These are phyloP conservation scores for Huso huso DNA, from an alignment of 2,797 vertebrate genomes.

Conservation along the genomic window DNA sequence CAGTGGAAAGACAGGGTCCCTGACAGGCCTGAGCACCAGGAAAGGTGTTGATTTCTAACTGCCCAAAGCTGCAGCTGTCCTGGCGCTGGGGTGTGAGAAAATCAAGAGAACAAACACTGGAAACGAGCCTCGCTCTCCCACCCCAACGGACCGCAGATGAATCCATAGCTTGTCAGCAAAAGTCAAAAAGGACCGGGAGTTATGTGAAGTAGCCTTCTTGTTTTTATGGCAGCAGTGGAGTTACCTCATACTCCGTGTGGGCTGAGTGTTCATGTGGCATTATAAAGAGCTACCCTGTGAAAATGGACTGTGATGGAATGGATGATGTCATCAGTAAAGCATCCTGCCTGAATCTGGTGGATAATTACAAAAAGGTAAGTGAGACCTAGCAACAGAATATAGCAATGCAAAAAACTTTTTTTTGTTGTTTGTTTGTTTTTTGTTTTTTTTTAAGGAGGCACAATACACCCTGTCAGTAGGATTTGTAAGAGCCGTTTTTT, in stretches of 20 bases:
- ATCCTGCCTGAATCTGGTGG: conserved; percentile 52
- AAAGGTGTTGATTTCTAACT: no score
- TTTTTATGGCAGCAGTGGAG: background rate
- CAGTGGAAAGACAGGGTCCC: conserved; percentile 20
- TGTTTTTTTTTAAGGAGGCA: no score
- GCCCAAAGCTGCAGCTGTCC: conserved; percentile 49
- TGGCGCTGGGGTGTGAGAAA: conserved; percentile 37
- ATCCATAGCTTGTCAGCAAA: no score
- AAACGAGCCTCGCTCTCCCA: conserved; percentile 12
- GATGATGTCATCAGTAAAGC: conserved; percentile 68
- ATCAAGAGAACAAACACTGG: conserved; percentile 22
- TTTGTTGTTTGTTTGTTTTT: background rate
- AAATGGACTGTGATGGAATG: conserved; percentile 60
- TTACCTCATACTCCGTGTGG: conserved; percentile 1
- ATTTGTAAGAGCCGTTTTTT: no score
- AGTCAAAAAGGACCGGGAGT: background rate
- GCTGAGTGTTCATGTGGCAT: conserved; percentile 27
- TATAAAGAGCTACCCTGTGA: conserved; percentile 47
- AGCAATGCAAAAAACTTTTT: background rate
- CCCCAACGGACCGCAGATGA: background rate
- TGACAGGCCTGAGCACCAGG: conserved; percentile 17
- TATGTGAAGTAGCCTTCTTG: background rate
- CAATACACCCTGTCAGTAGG: no score
- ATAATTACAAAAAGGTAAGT: conserved; percentile 85
- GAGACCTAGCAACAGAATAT: background rate